These are phyloP conservation scores for Labeo catla DNA, from an alignment of 2,113 vertebrate genomes.

Conservation along the genomic window DNA sequence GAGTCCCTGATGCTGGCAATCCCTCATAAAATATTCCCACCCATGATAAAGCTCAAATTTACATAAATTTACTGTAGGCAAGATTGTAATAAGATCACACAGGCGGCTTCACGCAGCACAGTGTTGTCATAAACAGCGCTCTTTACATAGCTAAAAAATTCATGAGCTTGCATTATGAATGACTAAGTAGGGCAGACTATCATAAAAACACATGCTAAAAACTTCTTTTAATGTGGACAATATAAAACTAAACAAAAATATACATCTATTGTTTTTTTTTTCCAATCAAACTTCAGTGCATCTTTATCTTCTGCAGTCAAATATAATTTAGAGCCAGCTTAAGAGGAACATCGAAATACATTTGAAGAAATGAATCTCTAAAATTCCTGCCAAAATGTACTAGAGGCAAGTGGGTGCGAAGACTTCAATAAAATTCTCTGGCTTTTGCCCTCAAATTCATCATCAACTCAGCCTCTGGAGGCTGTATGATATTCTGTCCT, in stretches of 20 bases:
- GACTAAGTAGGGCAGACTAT: not conserved
- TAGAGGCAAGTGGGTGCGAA: not conserved
- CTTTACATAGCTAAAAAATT: not conserved
- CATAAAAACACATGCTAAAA: not conserved
- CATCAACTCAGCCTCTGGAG: conserved; percentile 23
- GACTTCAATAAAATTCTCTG: conserved; percentile 23
- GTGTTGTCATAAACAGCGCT: not conserved
- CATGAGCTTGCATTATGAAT: conserved; percentile 14
- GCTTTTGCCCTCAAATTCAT: not conserved
- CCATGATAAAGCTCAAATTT: conserved; percentile 8
- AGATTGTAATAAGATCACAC: conserved; percentile 17
- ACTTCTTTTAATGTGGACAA: not conserved
- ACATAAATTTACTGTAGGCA: conserved; percentile 29
- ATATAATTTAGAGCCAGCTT: not conserved
- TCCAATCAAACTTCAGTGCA: not conserved
- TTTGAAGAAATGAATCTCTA: not conserved
- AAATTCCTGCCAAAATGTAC: not conserved
- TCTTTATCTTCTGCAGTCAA: not conserved
- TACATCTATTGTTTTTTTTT: no score
- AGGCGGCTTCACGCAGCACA: not conserved
- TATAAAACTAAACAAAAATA: not conserved
- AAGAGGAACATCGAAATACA: conserved; percentile 9
- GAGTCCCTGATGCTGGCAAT: conserved; percentile 15
- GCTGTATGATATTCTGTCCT: not conserved
- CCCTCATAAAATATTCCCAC: conserved; percentile 22